These are phyloP conservation scores for Patiria miniata DNA, from an alignment of 35 echinoderm and acorn worm genomes.

Conservation along the genomic window DNA sequence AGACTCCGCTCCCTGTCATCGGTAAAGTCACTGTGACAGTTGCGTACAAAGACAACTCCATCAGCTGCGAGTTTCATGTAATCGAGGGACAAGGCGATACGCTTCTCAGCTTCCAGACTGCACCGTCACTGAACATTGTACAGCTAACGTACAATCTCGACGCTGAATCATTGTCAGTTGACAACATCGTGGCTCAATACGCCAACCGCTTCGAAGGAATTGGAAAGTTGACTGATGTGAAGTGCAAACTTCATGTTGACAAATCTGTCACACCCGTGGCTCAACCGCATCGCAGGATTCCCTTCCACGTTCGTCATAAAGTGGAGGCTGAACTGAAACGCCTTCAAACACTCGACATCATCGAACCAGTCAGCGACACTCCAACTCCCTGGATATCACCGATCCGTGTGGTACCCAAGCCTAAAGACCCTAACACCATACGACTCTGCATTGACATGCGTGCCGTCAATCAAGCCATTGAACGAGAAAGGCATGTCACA, in stretches of 20 bases:
- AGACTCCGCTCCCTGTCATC: slow-evolving; percentile 44
- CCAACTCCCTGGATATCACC: slow-evolving; percentile 92
- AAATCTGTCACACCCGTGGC: too few species aligned
- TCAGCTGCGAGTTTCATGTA: slow-evolving; percentile 47
- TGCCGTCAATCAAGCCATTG: slow-evolving; percentile 58
- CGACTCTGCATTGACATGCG: slow-evolving; percentile 73
- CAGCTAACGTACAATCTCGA: slow-evolving; percentile 39
- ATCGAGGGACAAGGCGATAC: slow-evolving; percentile 46
- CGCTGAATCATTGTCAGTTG: background rate
- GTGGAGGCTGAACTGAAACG: slow-evolving; percentile 71
- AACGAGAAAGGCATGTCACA: slow-evolving; percentile 68
- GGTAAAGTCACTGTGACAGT: slow-evolving; percentile 54
- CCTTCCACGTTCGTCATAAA: too few species aligned
- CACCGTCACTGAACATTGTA: slow-evolving; percentile 50
- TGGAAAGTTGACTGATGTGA: too few species aligned
- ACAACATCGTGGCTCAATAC: background rate
- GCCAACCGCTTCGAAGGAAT: too few species aligned
- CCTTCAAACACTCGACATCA: slow-evolving; percentile 66
- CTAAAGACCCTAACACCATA: slow-evolving; percentile 60
- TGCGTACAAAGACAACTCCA: slow-evolving; percentile 33
- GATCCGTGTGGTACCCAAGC: slow-evolving; percentile 70
- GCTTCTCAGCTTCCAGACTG: slow-evolving; percentile 61
- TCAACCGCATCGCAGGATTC: too few species aligned
- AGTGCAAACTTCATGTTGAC: too few species aligned
- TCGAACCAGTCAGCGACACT: slow-evolving; percentile 53